Base-by-base conservation (phyloP, 1,140 invertebrate species). In the Frieseomelitta varia region DNA sequence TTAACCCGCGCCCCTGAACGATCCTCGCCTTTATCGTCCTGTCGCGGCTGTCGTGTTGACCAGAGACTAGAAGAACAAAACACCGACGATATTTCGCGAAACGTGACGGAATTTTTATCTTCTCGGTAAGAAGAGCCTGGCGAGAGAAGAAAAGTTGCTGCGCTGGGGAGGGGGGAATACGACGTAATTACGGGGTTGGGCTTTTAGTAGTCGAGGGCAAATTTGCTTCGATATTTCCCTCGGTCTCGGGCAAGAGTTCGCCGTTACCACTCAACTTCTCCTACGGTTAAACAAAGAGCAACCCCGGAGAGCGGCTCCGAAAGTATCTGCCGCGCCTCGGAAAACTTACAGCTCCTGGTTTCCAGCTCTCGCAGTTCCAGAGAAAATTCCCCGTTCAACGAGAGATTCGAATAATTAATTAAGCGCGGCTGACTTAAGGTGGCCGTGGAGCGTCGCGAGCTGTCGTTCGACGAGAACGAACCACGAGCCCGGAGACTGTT, bases 371-470 rank as follows among this genome's bases (percentile, higher is more conserved):
- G 19, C 17, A 19, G 39, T 47, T 51, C 15, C 58, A 27, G 34
- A 21, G 72, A 72, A 51, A 58, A 86, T 74, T 79, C 68, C 68
- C 27, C 63, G 47, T 69, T 87, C 79, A 30, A 63, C 55, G 55
- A 77, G 55, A 77, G 58, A 53, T 55, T 61, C 53, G 19, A 85
- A 73, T 87, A 88, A 88, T 88, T 88, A 84, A 85, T 87, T 58
- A 76, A 81, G 14, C 30, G 75, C 75, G 81, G 68, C 72, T 47
- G 65, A 30, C 30, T 30, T 2, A 30, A 30, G 30, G 30, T 30
- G 2, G 30, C 30, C 2, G 27, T 17, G 27, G 14, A 55, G 55
- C 51, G n/a, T 39, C 75, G 47, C 65, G 53, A 77, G 53, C 76
- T 21, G 76, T 53, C 79, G 61, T 69, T 65, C 81, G 27, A 65